A percentile compares a stretch with the other conserved stretches of the same genome.
Evolutionary conservation across 1,140 invertebrate species (phyloP).

Genomic region (Andrena cerasifolii): DNA sequence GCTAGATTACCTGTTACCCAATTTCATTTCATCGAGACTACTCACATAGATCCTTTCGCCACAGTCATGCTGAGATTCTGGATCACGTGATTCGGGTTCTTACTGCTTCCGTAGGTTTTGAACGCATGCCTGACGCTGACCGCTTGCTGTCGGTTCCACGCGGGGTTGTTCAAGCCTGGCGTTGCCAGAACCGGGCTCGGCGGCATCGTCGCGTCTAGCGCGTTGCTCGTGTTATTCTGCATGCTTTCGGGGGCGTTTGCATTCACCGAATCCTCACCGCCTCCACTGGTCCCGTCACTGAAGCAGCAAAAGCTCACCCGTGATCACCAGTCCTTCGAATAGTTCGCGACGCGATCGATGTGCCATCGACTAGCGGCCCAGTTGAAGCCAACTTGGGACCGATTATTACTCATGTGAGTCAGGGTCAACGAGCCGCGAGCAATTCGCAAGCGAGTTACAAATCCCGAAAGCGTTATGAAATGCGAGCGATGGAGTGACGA

Average conservation of each 20-base stretch:
- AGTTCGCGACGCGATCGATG: no score
- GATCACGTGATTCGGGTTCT: conserved; percentile 91
- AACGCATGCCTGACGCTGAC: conserved; percentile 92
- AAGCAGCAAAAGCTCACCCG: conserved; percentile 15
- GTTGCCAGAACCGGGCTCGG: conserved; percentile 70
- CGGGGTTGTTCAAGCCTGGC: conserved; percentile 77
- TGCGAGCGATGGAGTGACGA: no score
- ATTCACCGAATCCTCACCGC: conserved; percentile 51
- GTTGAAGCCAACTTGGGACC: no score
- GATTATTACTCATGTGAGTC: no score
- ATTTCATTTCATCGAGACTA: conserved; percentile 65
- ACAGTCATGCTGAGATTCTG: conserved; percentile 95
- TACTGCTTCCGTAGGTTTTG: conserved; percentile 93
- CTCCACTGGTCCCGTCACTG: conserved; percentile 67
- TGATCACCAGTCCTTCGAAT: no score
- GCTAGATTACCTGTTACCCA: no score
- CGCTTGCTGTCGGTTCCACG: conserved; percentile 88
- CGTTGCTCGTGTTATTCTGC: conserved; percentile 68
- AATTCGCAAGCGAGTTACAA: no score
- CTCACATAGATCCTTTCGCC: conserved; percentile 95
- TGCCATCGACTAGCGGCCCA: no score
- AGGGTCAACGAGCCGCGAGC: no score
- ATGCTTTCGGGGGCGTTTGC: conserved; percentile 64
- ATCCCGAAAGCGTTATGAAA: no score
- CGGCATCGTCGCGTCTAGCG: conserved; percentile 64